Evolutionary conservation across 2,888 invertebrate genomes (phyloP).

Genomic region (Embidobia sp.): DNA sequence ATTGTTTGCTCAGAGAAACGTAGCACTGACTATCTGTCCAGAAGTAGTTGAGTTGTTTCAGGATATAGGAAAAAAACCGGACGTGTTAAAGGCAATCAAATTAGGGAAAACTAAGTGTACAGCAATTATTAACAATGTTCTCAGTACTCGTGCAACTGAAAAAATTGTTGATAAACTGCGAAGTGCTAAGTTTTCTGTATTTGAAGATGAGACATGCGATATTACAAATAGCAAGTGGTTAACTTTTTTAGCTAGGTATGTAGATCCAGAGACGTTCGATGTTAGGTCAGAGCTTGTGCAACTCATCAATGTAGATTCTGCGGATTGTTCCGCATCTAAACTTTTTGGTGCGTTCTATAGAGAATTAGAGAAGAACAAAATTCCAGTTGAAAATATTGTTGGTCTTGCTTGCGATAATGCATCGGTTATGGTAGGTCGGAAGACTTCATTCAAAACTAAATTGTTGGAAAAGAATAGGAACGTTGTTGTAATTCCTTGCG

Average conservation of each 20-base stretch:
- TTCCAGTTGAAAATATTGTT: conserved; percentile 12
- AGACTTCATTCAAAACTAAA: conserved; percentile 12
- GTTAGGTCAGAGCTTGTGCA: conserved; percentile 2
- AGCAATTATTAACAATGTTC: conserved; percentile 1
- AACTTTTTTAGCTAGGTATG: neutral
- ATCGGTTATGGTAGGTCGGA: neutral
- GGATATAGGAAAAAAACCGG: conserved; percentile 1
- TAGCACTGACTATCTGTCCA: neutral
- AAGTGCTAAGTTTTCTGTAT: neutral
- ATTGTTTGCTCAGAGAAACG: neutral
- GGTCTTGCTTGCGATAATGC: conserved; percentile 16
- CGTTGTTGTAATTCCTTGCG: conserved; percentile 13
- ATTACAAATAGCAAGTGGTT: conserved; percentile 33
- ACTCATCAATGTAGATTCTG: conserved; percentile 13
- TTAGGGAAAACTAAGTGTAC: conserved; percentile 11
- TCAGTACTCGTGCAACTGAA: neutral
- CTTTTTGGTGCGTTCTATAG: neutral
- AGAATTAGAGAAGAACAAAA: conserved; percentile 4
- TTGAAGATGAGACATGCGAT: conserved; percentile 9
- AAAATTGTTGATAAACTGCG: conserved; percentile 1
- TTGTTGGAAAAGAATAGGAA: conserved; percentile 1
- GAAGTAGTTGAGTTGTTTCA: neutral
- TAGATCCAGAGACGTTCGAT: neutral
- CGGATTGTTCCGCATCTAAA: conserved; percentile 15
- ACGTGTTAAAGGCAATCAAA: neutral